Evolutionary conservation across 2,797 vertebrate species (phyloP).

Genomic region (Poecilia gillii): DNA sequence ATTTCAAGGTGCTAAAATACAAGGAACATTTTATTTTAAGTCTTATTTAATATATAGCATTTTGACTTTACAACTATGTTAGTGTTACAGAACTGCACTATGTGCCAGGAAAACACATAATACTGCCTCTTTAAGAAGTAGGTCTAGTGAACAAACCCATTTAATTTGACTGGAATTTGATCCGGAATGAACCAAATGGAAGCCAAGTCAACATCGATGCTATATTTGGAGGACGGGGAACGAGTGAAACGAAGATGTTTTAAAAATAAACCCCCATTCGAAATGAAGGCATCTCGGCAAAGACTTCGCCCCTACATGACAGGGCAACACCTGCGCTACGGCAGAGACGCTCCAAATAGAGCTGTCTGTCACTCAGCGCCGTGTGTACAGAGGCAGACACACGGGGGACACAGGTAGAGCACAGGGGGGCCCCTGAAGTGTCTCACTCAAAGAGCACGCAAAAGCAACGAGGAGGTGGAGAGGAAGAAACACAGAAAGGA

Average conservation of each 20-base stretch:
- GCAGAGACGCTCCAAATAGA: conserved; percentile 17
- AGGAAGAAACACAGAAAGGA: conserved; percentile 5
- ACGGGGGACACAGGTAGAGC: conserved; percentile 50
- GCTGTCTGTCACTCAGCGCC: conserved; percentile 58
- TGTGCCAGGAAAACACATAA: no score
- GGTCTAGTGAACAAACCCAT: conserved; percentile 21
- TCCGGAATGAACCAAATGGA: conserved; percentile 35
- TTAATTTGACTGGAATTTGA: conserved; percentile 28
- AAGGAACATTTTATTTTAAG: no score
- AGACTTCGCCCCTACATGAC: conserved; percentile 27
- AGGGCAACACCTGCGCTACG: conserved; percentile 37
- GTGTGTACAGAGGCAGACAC: conserved; percentile 14
- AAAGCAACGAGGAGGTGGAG: conserved; percentile 11
- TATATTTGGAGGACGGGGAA: conserved; percentile 21
- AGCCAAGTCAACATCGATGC: conserved; percentile 9
- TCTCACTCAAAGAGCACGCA: conserved; percentile 47
- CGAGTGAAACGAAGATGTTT: not conserved
- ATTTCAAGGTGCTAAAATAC: no score
- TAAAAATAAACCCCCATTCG: not conserved
- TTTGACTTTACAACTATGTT: no score
- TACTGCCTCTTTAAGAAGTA: not conserved
- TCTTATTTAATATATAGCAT: no score
- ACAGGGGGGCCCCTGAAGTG: conserved; percentile 60
- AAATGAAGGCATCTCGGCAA: conserved; percentile 13
- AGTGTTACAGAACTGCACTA: no score